A percentile compares a stretch with the other conserved stretches of the same genome.
Evolutionary conservation across 2,113 vertebrate species (phyloP).

Genomic region (Meriones unguiculatus): DNA sequence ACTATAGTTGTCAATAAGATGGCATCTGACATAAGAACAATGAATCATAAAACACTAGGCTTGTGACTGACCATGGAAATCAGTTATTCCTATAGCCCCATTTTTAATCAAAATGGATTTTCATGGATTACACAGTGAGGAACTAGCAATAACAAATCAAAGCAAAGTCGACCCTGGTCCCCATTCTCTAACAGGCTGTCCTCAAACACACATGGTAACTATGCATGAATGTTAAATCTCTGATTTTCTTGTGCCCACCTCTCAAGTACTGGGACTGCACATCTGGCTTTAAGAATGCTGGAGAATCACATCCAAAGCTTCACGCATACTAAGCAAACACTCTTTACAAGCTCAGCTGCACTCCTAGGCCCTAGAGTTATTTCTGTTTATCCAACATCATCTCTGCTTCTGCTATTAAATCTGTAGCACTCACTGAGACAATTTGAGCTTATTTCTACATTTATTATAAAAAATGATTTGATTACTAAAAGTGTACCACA

Average conservation of each 20-base stretch:
- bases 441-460: slow-evolving; percentile 28
- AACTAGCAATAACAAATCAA: slow-evolving; percentile 23
- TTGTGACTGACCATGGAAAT: slow-evolving; percentile 17
- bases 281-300: not conserved
- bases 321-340: not conserved
- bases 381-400: slow-evolving; percentile 3
- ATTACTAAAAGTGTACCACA: slow-evolving; percentile 27
- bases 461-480: slow-evolving; percentile 24
- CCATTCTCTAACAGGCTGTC: not conserved
- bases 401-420: not conserved
- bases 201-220: not conserved
- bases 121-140: not conserved
- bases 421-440: slow-evolving; percentile 17
- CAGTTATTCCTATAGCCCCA: not conserved
- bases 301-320: not conserved
- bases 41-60: slow-evolving; percentile 48
- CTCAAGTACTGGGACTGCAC: not conserved
- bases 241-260: not conserved
- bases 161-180: not conserved
- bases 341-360: not conserved
- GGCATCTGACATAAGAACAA: slow-evolving; percentile 32
- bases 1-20: not conserved
- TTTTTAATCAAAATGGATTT: slow-evolving; percentile 59
- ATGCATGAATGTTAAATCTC: not conserved
- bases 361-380: not conserved